These are phyloP conservation scores for Bostrychus sinensis DNA, from an alignment of 2,113 vertebrate species.

Conservation along the genomic window DNA sequence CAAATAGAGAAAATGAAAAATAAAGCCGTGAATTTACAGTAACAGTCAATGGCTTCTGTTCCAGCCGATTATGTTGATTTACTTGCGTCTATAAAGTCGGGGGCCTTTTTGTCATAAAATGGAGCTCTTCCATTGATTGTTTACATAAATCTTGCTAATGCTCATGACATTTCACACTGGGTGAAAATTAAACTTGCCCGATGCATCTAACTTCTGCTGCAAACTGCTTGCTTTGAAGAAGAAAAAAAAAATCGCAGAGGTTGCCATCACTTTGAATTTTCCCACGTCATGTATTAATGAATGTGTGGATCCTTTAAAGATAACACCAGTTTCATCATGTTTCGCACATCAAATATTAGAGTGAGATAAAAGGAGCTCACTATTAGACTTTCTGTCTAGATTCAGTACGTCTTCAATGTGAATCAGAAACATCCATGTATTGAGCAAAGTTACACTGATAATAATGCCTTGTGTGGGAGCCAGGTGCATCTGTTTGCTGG, in stretches of 20 bases:
- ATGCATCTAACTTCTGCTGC: constrained; percentile 12
- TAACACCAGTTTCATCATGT: constrained; percentile 26
- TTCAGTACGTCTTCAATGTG: neutral
- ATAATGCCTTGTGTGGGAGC: neutral
- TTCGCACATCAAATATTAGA: constrained; percentile 28
- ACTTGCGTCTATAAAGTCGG: constrained; percentile 35
- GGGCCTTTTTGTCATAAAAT: constrained; percentile 39
- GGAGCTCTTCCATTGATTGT: constrained; percentile 57
- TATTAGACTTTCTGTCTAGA: neutral
- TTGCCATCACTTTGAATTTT: constrained; percentile 30
- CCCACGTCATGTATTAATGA: constrained; percentile 12
- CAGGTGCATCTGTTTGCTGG: neutral
- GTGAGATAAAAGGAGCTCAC: constrained; percentile 11
- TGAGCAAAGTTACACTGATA: neutral
- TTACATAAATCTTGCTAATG: constrained; percentile 49
- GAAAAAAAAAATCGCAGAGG: constrained; percentile 1
- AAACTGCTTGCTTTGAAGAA: neutral
- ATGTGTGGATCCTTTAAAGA: constrained; percentile 19
- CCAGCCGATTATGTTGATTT: constrained; percentile 49
- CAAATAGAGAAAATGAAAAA: constrained; percentile 27
- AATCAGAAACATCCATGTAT: neutral
- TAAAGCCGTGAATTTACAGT: constrained; percentile 19
- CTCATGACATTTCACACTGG: constrained; percentile 30
- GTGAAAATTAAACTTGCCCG: constrained; percentile 37
- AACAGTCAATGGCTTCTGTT: neutral